Conservation (phyloP, 2,888 invertebrate species). For the Boloria selene region DNA sequence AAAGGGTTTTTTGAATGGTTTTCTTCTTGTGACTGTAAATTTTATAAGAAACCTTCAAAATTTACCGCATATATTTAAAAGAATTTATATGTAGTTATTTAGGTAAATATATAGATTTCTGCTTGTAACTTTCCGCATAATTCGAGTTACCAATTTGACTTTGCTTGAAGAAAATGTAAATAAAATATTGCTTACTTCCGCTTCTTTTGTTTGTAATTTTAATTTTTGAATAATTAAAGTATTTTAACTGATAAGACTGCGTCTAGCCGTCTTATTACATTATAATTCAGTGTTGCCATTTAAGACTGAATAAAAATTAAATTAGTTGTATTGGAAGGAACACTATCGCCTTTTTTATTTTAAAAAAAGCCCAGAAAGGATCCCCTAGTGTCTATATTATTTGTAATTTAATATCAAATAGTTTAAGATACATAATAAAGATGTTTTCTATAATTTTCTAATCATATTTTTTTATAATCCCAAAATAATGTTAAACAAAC, state of each 20-base stretch:
- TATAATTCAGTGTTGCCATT: constrained; percentile 66
- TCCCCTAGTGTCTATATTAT: constrained; percentile 62
- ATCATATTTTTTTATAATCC: constrained; percentile 28
- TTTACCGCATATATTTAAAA: constrained; percentile 56
- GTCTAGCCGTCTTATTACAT: constrained; percentile 36
- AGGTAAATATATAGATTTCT: constrained; percentile 37
- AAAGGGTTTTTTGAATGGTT: constrained; percentile 75
- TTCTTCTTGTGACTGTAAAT: constrained; percentile 70
- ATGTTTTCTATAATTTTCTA: constrained; percentile 56
- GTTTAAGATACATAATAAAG: constrained; percentile 66
- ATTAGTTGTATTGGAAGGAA: constrained; percentile 40
- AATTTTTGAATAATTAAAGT: constrained; percentile 25
- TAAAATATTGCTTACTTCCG: constrained; percentile 56
- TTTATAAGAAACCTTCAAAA: constrained; percentile 72
- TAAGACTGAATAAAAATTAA: constrained; percentile 61
- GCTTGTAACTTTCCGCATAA: constrained; percentile 61
- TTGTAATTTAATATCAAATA: constrained; percentile 58
- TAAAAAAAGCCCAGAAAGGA: constrained; percentile 57
- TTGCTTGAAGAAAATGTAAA: constrained; percentile 68
- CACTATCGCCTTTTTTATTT: constrained; percentile 41
- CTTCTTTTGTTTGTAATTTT: constrained; percentile 44
- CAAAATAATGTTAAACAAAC: background rate
- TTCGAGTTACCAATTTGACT: constrained; percentile 76
- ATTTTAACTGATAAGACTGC: constrained; percentile 33
- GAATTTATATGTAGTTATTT: constrained; percentile 52